These are phyloP conservation scores for Dryomyza anilis DNA, from an alignment of 2,888 invertebrate genomes.

Conservation along the genomic window DNA sequence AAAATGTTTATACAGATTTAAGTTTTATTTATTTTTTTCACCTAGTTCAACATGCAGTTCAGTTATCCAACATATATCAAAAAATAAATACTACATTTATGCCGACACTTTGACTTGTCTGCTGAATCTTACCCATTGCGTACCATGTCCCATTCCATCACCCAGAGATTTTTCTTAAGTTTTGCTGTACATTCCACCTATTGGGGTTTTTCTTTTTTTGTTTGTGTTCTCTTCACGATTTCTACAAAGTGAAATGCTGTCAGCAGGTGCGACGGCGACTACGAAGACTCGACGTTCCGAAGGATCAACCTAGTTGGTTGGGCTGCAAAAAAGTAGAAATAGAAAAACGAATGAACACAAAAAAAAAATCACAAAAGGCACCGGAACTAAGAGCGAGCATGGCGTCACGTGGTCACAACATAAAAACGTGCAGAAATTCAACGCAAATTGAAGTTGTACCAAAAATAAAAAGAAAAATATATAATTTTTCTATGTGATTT, in stretches of 20 bases:
- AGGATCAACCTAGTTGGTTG: too few species aligned
- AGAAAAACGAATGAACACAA: neutral
- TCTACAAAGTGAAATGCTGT: slow-evolving; percentile 37
- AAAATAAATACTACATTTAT: neutral
- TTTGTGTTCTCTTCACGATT: neutral
- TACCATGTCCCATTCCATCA: neutral
- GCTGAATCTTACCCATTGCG: neutral
- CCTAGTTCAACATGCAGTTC: neutral
- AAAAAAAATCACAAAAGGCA: neutral
- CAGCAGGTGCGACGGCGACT: slow-evolving; percentile 49
- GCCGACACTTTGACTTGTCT: neutral
- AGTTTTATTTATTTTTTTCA: too few species aligned
- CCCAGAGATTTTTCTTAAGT: neutral
- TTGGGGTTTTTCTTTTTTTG: neutral
- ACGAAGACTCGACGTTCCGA: slow-evolving; percentile 8
- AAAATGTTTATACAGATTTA: too few species aligned
- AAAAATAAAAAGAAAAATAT: slow-evolving; percentile 9
- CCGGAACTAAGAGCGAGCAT: slow-evolving; percentile 26
- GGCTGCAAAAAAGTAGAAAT: too few species aligned
- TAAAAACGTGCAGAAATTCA: slow-evolving; percentile 62
- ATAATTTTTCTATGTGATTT: too few species aligned
- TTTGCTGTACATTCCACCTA: neutral
- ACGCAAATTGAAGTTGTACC: slow-evolving; percentile 43
- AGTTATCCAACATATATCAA: neutral
- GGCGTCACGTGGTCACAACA: slow-evolving; percentile 62